Evolutionary conservation across 2,888 invertebrate species (phyloP).

Genomic region (Schizaphis graminum): DNA sequence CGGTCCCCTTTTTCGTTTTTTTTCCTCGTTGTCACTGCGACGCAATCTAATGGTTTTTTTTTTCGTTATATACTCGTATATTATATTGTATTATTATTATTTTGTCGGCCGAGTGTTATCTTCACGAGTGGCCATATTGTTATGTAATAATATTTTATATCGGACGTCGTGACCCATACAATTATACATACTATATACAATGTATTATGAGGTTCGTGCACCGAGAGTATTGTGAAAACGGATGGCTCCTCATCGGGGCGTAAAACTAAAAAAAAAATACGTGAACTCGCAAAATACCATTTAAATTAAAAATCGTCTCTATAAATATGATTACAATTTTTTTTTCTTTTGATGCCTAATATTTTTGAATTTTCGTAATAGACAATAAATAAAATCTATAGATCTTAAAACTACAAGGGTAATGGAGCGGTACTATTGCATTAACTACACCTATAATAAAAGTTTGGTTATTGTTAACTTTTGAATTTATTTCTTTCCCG

Average conservation of each 20-base stretch:
- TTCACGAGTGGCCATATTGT: background rate
- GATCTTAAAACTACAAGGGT: background rate
- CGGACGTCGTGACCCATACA: background rate
- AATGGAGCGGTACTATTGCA: background rate
- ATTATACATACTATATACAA: background rate
- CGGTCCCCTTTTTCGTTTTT: background rate
- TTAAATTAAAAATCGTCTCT: background rate
- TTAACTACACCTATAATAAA: background rate
- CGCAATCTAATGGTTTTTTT: background rate
- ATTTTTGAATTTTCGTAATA: background rate
- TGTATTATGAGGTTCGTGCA: background rate
- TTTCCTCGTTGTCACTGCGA: background rate
- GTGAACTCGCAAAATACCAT: background rate
- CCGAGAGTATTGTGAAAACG: background rate
- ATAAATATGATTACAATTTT: background rate
- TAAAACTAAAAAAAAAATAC: background rate
- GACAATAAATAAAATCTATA: background rate
- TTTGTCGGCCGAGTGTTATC: background rate
- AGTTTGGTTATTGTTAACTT: background rate
- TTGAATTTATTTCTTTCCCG: background rate
- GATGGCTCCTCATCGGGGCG: background rate
- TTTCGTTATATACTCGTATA: background rate
- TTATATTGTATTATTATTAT: background rate
- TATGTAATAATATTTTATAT: background rate
- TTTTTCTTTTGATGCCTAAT: background rate